A percentile compares a stretch with the other conserved stretches of the same genome.
Conservation (phyloP, 2,888 invertebrate genomes). For the Craniophora ligustri region DNA sequence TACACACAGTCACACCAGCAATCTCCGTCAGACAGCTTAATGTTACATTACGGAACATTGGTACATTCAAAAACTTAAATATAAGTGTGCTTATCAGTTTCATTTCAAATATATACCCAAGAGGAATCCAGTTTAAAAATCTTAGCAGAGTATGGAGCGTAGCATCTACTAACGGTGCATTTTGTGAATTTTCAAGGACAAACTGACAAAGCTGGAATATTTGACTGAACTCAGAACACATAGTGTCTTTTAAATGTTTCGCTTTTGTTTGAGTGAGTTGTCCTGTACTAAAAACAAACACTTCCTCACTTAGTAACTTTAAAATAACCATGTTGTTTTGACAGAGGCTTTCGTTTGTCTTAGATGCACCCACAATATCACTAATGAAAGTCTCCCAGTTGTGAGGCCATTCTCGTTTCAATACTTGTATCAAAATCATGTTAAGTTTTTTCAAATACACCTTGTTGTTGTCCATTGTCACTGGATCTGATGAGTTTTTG, state of each 20-base stretch:
- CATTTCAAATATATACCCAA: conserved; percentile 99
- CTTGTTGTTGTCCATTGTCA: conserved; percentile 96
- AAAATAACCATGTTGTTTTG: conserved; percentile 99
- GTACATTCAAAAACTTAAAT: conserved; percentile 98
- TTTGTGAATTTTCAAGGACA: conserved; percentile 99
- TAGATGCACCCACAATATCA: conserved; percentile 99
- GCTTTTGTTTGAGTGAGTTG: conserved; percentile 99
- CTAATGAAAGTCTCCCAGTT: conserved; percentile 99
- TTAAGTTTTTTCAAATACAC: conserved; percentile 99
- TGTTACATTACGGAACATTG: conserved; percentile 99
- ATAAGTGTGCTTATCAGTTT: conserved; percentile 97
- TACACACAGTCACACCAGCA: conserved; percentile 95
- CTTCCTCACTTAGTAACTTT: conserved; percentile 99
- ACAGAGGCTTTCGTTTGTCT: conserved; percentile 99
- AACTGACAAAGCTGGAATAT: conserved; percentile 99
- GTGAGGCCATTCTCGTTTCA: conserved; percentile 99
- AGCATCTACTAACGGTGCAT: conserved; percentile 97
- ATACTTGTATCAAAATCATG: conserved; percentile 99
- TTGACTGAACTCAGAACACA: conserved; percentile 99
- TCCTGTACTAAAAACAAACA: conserved; percentile 99
- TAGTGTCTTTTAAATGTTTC: conserved; percentile 99
- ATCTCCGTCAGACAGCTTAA: conserved; percentile 99
- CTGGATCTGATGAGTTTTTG: conserved; percentile 98
- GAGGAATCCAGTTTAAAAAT: conserved; percentile 99
- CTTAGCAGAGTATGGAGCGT: conserved; percentile 98